phyloP scores from a whole-genome alignment of 2,797 vertebrate species.

The Pseudopleuronectes americanus region DNA sequence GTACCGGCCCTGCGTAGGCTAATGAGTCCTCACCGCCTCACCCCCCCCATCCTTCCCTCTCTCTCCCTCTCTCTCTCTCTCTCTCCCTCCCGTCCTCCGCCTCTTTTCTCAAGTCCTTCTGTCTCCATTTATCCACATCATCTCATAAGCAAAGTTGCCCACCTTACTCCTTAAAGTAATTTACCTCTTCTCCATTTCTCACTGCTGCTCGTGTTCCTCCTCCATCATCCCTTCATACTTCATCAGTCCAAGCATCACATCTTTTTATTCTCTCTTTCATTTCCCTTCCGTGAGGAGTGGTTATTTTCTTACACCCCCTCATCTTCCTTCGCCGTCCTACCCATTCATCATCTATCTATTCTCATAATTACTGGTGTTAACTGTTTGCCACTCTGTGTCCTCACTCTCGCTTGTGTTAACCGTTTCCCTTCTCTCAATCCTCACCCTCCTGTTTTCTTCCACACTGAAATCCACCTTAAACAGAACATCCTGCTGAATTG shows the following conservation, averaged over 20 bases:
- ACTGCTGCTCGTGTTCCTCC: conserved; percentile 22
- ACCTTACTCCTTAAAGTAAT: conserved; percentile 43
- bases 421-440: not conserved
- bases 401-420: not conserved
- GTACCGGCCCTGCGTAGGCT: conserved; percentile 72
- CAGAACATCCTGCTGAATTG: conserved; percentile 8
- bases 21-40: conserved; percentile 70
- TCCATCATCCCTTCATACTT: conserved; percentile 36
- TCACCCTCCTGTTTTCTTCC: not conserved
- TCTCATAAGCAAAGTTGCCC: conserved; percentile 66
- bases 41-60: conserved; percentile 3
- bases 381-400: not conserved
- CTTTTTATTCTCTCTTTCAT: conserved; percentile 39
- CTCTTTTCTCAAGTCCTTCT: conserved; percentile 12
- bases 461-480: conserved; percentile 7
- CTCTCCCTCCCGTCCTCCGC: conserved; percentile 26
- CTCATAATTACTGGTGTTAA: conserved; percentile 55
- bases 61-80: not conserved
- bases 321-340: conserved; percentile 48
- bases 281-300: conserved; percentile 32
- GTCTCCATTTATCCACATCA: conserved; percentile 60
- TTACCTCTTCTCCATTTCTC: conserved; percentile 48
- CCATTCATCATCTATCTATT: conserved; percentile 51
- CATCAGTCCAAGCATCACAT: conserved; percentile 53
- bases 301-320: conserved; percentile 54